Conservation (phyloP, 2,113 vertebrate species). For the Cepphus grylle region DNA sequence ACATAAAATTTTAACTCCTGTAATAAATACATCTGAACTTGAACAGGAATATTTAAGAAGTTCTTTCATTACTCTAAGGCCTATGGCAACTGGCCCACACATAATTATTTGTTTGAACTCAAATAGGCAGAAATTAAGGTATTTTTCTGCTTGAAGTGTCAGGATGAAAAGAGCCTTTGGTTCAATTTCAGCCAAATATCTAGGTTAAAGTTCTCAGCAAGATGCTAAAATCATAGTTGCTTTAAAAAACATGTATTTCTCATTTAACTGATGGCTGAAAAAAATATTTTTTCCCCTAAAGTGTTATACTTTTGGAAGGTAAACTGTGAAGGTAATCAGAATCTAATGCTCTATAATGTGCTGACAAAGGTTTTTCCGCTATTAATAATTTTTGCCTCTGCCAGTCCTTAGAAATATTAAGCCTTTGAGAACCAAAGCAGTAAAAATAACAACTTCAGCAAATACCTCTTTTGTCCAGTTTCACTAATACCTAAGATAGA, state of each 20-base stretch:
- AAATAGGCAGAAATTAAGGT: not conserved
- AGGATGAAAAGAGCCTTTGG: not conserved
- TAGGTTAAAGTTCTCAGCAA: not conserved
- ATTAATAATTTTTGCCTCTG: not conserved
- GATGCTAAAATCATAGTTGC: not conserved
- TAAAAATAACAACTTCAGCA: constrained; percentile 18
- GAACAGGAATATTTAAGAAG: not conserved
- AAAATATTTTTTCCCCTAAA: not conserved
- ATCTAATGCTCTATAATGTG: not conserved
- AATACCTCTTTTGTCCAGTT: not conserved
- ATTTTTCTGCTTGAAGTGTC: not conserved
- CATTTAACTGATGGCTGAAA: not conserved
- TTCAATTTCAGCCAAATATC: not conserved
- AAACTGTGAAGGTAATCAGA: not conserved
- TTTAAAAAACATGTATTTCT: not conserved
- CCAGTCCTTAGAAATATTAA: not conserved
- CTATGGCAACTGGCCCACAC: not conserved
- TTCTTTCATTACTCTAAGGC: not conserved
- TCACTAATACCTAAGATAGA: not conserved
- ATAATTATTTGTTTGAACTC: not conserved
- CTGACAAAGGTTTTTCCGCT: not conserved
- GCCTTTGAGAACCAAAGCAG: not conserved
- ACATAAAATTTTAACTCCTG: not conserved
- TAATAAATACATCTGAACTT: not conserved
- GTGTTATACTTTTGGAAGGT: not conserved